phyloP scores from a whole-genome alignment of 1,140 invertebrate genomes.

The Scaptomyza pallida region DNA sequence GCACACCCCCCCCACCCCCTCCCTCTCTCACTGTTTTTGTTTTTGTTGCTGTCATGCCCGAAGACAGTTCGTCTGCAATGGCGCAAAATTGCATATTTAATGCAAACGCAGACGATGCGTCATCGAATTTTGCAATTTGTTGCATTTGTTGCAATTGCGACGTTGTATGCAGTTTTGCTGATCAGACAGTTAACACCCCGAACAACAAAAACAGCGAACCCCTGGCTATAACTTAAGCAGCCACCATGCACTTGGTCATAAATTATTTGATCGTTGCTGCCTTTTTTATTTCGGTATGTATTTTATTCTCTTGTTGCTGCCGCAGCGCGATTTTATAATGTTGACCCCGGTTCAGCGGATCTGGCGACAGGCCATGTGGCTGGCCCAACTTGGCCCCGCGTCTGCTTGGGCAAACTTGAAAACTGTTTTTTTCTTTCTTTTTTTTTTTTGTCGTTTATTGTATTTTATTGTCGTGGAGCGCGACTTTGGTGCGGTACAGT shows the following conservation, averaged over 20 bases:
- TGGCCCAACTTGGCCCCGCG: slow-evolving; percentile 47
- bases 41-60: slow-evolving; percentile 21
- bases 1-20: no score
- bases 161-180: slow-evolving; percentile 43
- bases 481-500: not conserved
- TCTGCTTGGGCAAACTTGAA: slow-evolving; percentile 69
- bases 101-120: slow-evolving; percentile 75
- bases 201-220: slow-evolving; percentile 7
- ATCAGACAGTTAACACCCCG: slow-evolving; percentile 70
- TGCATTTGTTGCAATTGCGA: slow-evolving; percentile 52
- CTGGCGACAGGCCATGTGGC: slow-evolving; percentile 55
- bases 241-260: slow-evolving; percentile 79
- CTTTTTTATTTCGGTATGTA: slow-evolving; percentile 29
- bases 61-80: slow-evolving; percentile 66
- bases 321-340: slow-evolving; percentile 74
- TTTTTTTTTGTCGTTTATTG: slow-evolving; percentile 57
- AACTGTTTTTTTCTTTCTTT: slow-evolving; percentile 1
- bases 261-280: slow-evolving; percentile 76
- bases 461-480: slow-evolving; percentile 36
- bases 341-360: slow-evolving; percentile 74
- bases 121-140: slow-evolving; percentile 62
- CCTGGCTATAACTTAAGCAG: slow-evolving; percentile 66
- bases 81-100: slow-evolving; percentile 62
- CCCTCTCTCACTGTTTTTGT: not conserved
- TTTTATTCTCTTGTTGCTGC: slow-evolving; percentile 44